Conservation (phyloP, 2,888 invertebrate species). For the Branchipolynoe longqiensis region DNA sequence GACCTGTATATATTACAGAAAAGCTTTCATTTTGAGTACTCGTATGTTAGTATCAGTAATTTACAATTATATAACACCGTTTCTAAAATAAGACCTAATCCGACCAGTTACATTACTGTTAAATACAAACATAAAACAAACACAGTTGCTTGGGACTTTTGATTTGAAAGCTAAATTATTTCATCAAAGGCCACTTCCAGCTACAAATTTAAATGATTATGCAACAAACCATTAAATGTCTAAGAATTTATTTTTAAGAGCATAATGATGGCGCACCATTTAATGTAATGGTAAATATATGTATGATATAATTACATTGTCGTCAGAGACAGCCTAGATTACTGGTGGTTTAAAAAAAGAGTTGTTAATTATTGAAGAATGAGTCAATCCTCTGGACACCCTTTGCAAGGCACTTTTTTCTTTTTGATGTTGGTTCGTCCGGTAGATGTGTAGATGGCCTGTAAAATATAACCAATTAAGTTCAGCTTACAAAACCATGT, state of each 20-base stretch:
- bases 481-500: no score
- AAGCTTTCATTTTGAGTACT: no score
- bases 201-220: background rate
- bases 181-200: slow-evolving; percentile 6
- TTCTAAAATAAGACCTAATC: no score
- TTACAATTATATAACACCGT: no score
- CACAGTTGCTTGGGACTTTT: no score
- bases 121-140: no score
- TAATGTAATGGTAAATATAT: no score
- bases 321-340: background rate
- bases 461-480: background rate
- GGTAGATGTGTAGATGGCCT: background rate
- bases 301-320: no score
- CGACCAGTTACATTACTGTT: no score
- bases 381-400: slow-evolving; percentile 13
- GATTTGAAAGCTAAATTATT: no score
- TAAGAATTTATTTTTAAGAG: background rate
- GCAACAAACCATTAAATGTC: background rate
- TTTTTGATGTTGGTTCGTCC: slow-evolving; percentile 7
- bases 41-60: no score
- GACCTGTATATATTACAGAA: no score
- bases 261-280: background rate
- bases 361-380: slow-evolving; percentile 12
- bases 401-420: background rate
- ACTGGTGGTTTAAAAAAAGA: background rate